Evolutionary conservation across 2,797 vertebrate species (phyloP).

Genomic region (Malurus splendens): DNA sequence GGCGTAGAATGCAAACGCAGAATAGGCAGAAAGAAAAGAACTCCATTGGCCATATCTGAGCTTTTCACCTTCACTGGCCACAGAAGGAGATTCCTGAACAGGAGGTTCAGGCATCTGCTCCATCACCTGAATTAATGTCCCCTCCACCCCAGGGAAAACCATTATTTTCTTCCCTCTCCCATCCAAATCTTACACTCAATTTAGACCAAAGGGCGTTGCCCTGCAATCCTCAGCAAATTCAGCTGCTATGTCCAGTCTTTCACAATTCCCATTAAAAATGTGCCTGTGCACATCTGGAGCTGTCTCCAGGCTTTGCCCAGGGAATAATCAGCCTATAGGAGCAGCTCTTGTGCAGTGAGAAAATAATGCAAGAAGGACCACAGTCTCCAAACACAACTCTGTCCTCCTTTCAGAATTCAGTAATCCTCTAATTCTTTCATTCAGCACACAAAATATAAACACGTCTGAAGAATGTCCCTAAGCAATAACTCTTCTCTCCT

Average conservation of each 20-base stretch:
- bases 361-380: neutral
- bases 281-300: neutral
- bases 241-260: neutral
- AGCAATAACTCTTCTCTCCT: neutral
- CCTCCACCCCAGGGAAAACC: neutral
- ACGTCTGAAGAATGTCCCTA: neutral
- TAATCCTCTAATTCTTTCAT: neutral
- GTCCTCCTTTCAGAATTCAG: neutral
- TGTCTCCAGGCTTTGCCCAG: neutral
- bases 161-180: neutral
- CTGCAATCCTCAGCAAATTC: neutral
- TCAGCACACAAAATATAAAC: neutral
- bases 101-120: neutral
- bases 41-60: neutral
- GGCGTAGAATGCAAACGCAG: neutral
- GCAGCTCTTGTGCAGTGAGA: neutral
- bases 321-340: neutral
- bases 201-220: neutral
- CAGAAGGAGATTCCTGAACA: neutral
- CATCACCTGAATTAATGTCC: neutral
- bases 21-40: neutral
- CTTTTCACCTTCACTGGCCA: neutral
- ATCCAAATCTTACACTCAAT: neutral
- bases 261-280: neutral
- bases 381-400: neutral